Conservation (phyloP, 2,113 vertebrate genomes). For the Oophaga pumilio region DNA sequence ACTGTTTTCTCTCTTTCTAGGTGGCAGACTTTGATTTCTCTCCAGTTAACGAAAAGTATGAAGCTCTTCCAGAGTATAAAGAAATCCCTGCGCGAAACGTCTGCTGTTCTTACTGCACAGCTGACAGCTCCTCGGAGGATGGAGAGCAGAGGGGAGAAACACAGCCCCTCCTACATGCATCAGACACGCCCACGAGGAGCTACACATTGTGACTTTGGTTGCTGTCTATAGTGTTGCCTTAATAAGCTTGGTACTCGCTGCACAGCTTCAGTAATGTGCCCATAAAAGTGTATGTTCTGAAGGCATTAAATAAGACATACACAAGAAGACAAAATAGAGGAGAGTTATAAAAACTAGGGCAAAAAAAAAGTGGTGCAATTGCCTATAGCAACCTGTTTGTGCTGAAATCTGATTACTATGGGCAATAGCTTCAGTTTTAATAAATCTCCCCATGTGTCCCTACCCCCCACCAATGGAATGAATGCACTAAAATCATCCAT, state of each 20-base stretch:
- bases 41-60: conserved; percentile 66
- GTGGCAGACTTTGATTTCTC: conserved; percentile 76
- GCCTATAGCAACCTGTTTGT: background rate
- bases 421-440: background rate
- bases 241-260: conserved; percentile 23
- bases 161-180: conserved; percentile 19
- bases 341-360: background rate
- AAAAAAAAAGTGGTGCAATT: background rate
- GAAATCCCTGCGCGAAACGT: background rate
- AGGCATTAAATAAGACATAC: background rate
- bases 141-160: background rate
- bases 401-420: background rate
- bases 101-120: conserved; percentile 19
- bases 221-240: conserved; percentile 26
- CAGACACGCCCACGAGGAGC: background rate
- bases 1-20: conserved; percentile 58
- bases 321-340: background rate
- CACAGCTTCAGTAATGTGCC: conserved; percentile 28
- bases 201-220: conserved; percentile 20
- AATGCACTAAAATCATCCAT: background rate
- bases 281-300: background rate
- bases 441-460: background rate
- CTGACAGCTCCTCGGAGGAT: background rate
- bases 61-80: conserved; percentile 40
- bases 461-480: background rate